Conservation (phyloP, 1,140 invertebrate genomes). For the Steinernema khuongi region DNA sequence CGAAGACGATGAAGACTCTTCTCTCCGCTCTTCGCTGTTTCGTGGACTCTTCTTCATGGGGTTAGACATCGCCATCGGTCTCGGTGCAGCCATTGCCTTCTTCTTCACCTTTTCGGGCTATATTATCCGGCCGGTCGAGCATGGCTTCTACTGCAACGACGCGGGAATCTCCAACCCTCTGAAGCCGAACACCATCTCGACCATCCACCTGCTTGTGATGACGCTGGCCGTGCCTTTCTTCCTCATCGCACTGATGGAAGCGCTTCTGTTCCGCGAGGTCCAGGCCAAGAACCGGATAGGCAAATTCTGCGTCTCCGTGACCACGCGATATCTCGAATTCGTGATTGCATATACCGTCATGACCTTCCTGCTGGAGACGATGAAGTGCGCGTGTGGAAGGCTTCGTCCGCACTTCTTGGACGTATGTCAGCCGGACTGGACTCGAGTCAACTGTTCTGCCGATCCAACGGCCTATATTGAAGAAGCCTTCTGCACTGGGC, state of each 20-base stretch:
- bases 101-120: slow-evolving; percentile 29
- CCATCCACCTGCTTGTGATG: slow-evolving; percentile 34
- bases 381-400: slow-evolving; percentile 67
- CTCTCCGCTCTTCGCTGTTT: not conserved
- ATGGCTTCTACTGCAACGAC: slow-evolving; percentile 30
- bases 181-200: slow-evolving; percentile 32
- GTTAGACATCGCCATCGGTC: slow-evolving; percentile 29
- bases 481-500: slow-evolving; percentile 68
- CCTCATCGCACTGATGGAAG: slow-evolving; percentile 32
- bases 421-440: slow-evolving; percentile 62
- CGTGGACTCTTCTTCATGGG: slow-evolving; percentile 27
- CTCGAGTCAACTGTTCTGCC: slow-evolving; percentile 29
- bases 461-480: slow-evolving; percentile 53
- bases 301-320: slow-evolving; percentile 35
- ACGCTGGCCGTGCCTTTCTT: slow-evolving; percentile 36
- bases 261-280: slow-evolving; percentile 29
- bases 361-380: slow-evolving; percentile 33
- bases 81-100: slow-evolving; percentile 17
- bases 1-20: slow-evolving; percentile 20
- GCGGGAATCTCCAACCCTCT: slow-evolving; percentile 33
- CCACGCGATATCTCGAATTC: slow-evolving; percentile 30
- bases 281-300: slow-evolving; percentile 22
- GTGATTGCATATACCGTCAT: slow-evolving; percentile 29
- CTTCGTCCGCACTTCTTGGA: slow-evolving; percentile 81
- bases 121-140: slow-evolving; percentile 28